Base-by-base conservation (phyloP, 2,888 invertebrate species). In the Agonopterix arenella region DNA sequence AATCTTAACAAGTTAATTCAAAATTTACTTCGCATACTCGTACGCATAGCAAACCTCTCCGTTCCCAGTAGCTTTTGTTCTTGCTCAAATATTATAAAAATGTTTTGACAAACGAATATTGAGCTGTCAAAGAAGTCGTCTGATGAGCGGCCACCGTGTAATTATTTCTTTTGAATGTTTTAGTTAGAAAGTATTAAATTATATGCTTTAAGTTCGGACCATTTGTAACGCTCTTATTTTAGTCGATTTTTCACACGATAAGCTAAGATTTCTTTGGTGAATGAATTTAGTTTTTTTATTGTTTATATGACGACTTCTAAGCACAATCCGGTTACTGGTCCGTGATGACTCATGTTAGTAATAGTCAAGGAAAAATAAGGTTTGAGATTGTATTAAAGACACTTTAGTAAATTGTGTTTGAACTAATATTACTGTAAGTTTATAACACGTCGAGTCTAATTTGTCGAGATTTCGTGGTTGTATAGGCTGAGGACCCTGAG, bases 101-200 rank as follows among this genome's bases (percentile, higher is more conserved):
- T 60, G 62, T 74, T 76, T 78, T 73, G 76, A 68, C 71, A 74
- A 76, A 75, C 73, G 70, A 66, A 74, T 75, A 81, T 79, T 68
- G 72, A 77, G 75, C 84, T 80, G 85, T 84, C 84, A 84, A 80
- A 73, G 74, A 59, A 68, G 62, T 68, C 67, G 68, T 77, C 77
- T 77, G 75, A 76, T 71, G 74, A 67, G 70, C 74, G 68, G 60
- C 52, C 47, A 66, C 58, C 73, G 70, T 84, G 71, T 85, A 83
- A 84, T 85, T 84, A 84, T 78, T 76, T 73, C 66, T 70, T 28
- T 54, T 71, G 73, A 76, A 72, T 73, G 73, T 79, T 73, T 59
- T 68, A 69, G 65, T 70, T 64, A 62, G 81, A 84, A 83, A 84
- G 83, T 76, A 80, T 78, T 71, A 82, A 83, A 84, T 84, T 82